Evolutionary conservation across 2,113 vertebrate genomes (phyloP).

Genomic region (Cochlearius cochlearius): DNA sequence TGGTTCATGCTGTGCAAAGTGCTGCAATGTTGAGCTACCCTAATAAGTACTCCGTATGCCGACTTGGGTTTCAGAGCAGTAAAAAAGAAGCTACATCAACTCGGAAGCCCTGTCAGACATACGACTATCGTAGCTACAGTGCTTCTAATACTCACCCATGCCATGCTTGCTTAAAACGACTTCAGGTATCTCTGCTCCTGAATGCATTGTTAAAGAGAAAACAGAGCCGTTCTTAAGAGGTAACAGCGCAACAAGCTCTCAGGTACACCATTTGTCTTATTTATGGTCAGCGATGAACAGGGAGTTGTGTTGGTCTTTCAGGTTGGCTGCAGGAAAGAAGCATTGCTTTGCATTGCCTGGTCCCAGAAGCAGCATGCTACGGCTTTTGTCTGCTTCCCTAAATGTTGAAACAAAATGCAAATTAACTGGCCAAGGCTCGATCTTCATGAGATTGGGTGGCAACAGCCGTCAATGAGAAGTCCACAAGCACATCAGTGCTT

Average conservation of each 20-base stretch:
- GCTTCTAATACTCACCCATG: neutral
- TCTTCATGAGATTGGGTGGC: neutral
- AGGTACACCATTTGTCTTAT: neutral
- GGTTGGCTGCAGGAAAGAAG: neutral
- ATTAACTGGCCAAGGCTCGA: neutral
- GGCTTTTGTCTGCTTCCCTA: neutral
- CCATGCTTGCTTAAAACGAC: neutral
- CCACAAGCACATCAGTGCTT: neutral
- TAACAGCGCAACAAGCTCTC: neutral
- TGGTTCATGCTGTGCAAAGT: neutral
- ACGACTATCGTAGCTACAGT: rapidly evolving
- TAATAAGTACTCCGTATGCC: neutral
- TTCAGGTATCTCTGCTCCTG: neutral
- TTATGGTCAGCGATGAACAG: neutral
- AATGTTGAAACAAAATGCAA: neutral
- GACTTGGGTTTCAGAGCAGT: neutral
- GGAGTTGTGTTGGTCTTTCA: neutral
- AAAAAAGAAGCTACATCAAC: neutral
- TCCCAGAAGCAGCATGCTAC: neutral
- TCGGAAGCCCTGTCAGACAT: neutral
- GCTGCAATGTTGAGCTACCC: neutral
- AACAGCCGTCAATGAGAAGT: neutral
- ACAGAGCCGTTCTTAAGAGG: neutral
- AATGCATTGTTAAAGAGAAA: neutral
- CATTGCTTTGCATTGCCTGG: neutral